These are phyloP conservation scores for Nephrocerus scutellatus DNA, from an alignment of 2,888 invertebrate species.

Conservation along the genomic window DNA sequence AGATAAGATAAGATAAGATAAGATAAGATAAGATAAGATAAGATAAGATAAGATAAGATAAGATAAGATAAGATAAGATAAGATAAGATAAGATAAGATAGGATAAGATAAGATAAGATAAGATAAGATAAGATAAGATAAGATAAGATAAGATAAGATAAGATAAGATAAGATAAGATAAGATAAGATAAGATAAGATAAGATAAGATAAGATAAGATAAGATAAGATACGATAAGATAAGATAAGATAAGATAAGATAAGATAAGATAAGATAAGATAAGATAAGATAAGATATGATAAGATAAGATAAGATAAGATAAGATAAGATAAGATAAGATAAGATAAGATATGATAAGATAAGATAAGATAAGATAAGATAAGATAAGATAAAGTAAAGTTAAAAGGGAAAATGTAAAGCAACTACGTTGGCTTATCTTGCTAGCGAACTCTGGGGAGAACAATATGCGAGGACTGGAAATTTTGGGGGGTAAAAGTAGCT, in stretches of 20 bases:
- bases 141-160: constrained; percentile 8
- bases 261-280: constrained; percentile 10
- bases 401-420: neutral
- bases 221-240: constrained; percentile 10
- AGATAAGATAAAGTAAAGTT: neutral
- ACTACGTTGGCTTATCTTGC: no score
- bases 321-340: constrained; percentile 4
- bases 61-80: no score
- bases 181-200: constrained; percentile 10
- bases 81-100: constrained; percentile 7
- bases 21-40: no score
- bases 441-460: no score
- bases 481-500: no score
- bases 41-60: no score
- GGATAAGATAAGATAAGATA: constrained; percentile 6
- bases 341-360: constrained; percentile 2
- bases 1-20: no score
- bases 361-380: constrained; percentile 1
- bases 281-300: constrained; percentile 7
- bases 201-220: constrained; percentile 11
- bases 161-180: constrained; percentile 10
- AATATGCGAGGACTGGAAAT: no score
- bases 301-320: constrained; percentile 5
- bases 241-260: constrained; percentile 8
- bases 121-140: constrained; percentile 9